phyloP scores from a whole-genome alignment of 2,797 vertebrate species.

The Characodon lateralis region DNA sequence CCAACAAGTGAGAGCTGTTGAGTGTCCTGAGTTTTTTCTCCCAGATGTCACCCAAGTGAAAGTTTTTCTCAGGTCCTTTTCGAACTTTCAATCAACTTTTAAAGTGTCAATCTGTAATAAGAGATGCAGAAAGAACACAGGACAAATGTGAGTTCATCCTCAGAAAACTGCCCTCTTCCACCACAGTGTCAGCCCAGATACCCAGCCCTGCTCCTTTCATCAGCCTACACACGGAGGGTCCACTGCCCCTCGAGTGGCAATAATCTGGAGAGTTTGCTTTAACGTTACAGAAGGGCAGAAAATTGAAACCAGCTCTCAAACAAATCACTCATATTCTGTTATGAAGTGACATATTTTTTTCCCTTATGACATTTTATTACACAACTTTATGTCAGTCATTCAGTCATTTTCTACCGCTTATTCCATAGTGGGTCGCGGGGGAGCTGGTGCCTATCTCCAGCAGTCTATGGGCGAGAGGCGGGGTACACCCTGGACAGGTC shows the following conservation, averaged over 20 bases:
- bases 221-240: background rate
- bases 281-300: background rate
- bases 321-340: background rate
- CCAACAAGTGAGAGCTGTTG: constrained; percentile 23
- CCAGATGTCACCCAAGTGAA: background rate
- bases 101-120: constrained; percentile 2
- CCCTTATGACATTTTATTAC: background rate
- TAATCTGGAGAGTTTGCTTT: background rate
- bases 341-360: background rate
- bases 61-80: background rate
- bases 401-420: no score
- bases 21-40: background rate
- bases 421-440: no score
- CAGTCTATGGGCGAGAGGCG: no score
- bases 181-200: constrained; percentile 38
- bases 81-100: constrained; percentile 1
- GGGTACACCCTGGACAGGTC: no score
- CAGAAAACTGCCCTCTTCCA: constrained; percentile 5
- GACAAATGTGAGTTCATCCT: constrained; percentile 32
- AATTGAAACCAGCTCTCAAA: background rate
- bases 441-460: no score
- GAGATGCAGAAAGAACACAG: constrained; percentile 33
- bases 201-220: constrained; percentile 5
- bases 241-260: background rate
- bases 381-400: background rate